Conservation (phyloP, 2,113 vertebrate genomes). For the Pygoscelis antarcticus region DNA sequence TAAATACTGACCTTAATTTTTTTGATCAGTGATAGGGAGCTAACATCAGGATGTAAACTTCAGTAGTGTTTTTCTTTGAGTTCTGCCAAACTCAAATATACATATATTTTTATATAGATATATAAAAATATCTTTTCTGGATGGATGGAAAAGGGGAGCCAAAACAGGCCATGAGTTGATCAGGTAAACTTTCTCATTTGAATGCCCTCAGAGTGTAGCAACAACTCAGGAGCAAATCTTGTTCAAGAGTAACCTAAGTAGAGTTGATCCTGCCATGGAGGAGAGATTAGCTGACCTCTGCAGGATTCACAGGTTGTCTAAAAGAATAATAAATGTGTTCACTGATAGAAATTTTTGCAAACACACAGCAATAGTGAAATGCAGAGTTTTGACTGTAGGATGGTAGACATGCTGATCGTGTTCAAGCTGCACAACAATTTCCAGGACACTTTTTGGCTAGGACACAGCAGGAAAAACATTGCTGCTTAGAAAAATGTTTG, state of each 20-base stretch:
- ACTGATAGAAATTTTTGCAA: not conserved
- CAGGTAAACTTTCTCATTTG: not conserved
- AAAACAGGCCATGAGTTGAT: not conserved
- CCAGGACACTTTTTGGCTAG: not conserved
- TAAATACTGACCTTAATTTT: not conserved
- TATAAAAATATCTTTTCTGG: not conserved
- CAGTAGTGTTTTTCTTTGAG: not conserved
- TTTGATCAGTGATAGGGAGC: not conserved
- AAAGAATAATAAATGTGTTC: not conserved
- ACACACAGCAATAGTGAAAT: not conserved
- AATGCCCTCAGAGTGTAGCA: not conserved
- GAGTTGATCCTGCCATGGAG: not conserved
- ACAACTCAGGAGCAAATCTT: not conserved
- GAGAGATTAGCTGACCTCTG: not conserved
- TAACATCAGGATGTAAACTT: not conserved
- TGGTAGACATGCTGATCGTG: not conserved
- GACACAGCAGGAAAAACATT: not conserved
- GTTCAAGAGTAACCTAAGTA: not conserved
- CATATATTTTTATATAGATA: too few relatives aligned
- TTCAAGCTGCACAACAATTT: not conserved
- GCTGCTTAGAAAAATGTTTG: not conserved
- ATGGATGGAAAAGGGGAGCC: not conserved
- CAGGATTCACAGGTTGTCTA: not conserved
- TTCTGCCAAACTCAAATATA: not conserved
- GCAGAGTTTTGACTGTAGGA: not conserved